Percentiles rank a stretch among this genome's conserved stretches.
Conservation (phyloP, 2,797 vertebrate species). For the Phoeniculus purpureus region DNA sequence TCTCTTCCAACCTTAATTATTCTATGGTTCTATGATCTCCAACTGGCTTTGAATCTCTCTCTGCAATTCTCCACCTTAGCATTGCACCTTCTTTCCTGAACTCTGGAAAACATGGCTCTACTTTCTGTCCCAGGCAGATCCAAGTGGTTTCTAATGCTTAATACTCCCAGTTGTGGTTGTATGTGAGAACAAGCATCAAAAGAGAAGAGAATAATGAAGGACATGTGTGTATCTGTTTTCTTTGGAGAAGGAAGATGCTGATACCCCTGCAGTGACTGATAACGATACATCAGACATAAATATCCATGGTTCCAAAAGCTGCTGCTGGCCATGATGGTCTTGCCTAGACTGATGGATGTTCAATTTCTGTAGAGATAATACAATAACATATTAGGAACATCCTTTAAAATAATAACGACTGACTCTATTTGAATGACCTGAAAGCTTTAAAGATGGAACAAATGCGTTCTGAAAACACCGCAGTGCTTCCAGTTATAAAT, state of each 20-base stretch:
- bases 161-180: not conserved
- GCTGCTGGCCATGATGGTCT: not conserved
- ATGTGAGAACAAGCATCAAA: not conserved
- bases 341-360: conserved; percentile 19
- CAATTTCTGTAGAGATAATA: not conserved
- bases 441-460: conserved; percentile 32
- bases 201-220: not conserved
- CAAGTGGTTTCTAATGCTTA: not conserved
- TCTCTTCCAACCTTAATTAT: too few relatives aligned
- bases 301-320: conserved; percentile 28
- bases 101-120: not conserved
- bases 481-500: conserved; percentile 26
- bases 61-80: not conserved
- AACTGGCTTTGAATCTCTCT: not conserved
- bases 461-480: conserved; percentile 2
- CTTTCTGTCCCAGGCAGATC: not conserved
- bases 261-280: conserved; percentile 11
- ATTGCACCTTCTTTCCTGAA: not conserved
- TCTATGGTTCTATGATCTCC: not conserved
- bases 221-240: not conserved
- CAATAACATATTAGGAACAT: conserved; percentile 39
- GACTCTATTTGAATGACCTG: conserved; percentile 24
- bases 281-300: not conserved
- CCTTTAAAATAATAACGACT: conserved; percentile 47
- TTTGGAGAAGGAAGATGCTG: conserved; percentile 15